Evolutionary conservation across 2,113 vertebrate species (phyloP).

Genomic region (Laticauda laticaudata): DNA sequence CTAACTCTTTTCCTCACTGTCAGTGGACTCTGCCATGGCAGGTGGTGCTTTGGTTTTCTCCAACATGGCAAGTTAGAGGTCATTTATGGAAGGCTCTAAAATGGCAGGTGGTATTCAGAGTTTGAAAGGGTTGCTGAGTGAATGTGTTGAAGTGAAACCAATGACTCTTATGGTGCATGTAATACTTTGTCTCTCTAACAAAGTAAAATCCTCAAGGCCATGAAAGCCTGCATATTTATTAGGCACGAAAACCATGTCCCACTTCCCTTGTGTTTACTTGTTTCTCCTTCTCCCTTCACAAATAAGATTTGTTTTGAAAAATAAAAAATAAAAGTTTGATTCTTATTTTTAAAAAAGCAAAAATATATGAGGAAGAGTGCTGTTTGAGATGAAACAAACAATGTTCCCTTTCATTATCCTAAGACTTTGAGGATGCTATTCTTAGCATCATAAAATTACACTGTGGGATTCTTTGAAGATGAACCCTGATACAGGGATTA

Average conservation of each 20-base stretch:
- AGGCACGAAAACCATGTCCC: not conserved
- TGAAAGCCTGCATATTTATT: not conserved
- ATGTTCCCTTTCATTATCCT: not conserved
- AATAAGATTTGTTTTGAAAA: not conserved
- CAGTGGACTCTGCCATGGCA: not conserved
- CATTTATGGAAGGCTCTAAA: not conserved
- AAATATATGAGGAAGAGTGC: not conserved
- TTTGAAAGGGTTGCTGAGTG: not conserved
- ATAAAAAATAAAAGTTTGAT: not conserved
- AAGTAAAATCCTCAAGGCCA: not conserved
- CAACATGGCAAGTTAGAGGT: not conserved
- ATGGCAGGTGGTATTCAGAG: not conserved
- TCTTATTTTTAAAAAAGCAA: not conserved
- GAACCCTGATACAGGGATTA: not conserved
- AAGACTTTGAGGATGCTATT: not conserved
- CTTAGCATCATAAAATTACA: not conserved
- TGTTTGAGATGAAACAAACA: not conserved
- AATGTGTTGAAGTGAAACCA: not conserved
- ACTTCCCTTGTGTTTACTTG: not conserved
- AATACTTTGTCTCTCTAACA: not conserved
- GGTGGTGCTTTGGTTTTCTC: not conserved
- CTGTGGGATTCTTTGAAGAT: not conserved
- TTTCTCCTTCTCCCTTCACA: not conserved
- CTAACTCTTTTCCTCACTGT: not conserved
- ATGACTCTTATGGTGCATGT: not conserved